phyloP scores from a whole-genome alignment of 2,797 vertebrate species.

The Myripristis jacobus region DNA sequence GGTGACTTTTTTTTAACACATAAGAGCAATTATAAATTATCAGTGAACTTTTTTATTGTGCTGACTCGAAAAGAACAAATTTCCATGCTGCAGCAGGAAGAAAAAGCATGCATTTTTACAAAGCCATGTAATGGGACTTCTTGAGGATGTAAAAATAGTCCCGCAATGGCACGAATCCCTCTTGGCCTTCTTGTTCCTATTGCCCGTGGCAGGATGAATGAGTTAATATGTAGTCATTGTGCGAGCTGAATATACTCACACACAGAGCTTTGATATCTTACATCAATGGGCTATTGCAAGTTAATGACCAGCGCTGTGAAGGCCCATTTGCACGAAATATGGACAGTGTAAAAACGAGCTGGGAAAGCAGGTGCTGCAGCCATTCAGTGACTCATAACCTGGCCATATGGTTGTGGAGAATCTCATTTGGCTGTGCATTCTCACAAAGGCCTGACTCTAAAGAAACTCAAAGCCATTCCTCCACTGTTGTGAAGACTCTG shows the following conservation, averaged over 20 bases:
- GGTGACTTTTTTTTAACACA: not conserved
- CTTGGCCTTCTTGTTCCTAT: conserved; percentile 42
- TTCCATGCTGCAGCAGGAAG: conserved; percentile 23
- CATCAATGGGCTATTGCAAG: conserved; percentile 80
- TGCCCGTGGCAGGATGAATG: conserved; percentile 70
- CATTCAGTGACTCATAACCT: conserved; percentile 67
- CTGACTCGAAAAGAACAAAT: conserved; percentile 53
- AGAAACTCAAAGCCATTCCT: conserved; percentile 51
- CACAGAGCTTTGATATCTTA: conserved; percentile 71
- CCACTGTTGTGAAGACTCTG: conserved; percentile 48
- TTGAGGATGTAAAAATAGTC: conserved; percentile 30
- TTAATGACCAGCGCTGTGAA: conserved; percentile 75
- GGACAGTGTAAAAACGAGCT: conserved; percentile 67
- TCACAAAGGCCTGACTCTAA: conserved; percentile 57
- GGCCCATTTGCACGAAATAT: conserved; percentile 80
- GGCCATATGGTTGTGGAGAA: conserved; percentile 62
- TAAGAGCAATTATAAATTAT: too few relatives aligned
- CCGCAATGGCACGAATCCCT: conserved; percentile 52
- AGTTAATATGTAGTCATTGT: conserved; percentile 76
- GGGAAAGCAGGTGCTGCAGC: conserved; percentile 71
- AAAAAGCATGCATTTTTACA: conserved; percentile 20
- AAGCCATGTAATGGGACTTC: conserved; percentile 19
- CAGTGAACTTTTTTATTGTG: conserved; percentile 35
- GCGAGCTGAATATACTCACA: conserved; percentile 74
- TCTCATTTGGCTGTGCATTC: conserved; percentile 65